A percentile compares a stretch with the other conserved stretches of the same genome.
Evolutionary conservation across 2,113 vertebrate genomes (phyloP).

Genomic region (Rattus rattus): DNA sequence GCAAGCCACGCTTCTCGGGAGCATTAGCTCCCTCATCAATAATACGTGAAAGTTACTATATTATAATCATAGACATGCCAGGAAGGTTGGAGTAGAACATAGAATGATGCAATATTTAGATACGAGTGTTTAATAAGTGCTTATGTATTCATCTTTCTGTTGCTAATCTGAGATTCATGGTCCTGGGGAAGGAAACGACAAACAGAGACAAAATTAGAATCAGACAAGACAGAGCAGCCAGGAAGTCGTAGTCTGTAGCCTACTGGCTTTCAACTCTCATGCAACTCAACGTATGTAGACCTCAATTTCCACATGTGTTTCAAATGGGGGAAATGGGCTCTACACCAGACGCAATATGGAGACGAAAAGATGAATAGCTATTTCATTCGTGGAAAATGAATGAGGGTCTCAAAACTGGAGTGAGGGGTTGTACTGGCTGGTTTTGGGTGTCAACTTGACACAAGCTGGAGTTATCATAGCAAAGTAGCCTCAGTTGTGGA

Average conservation of each 20-base stretch:
- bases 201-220: not conserved
- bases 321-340: not conserved
- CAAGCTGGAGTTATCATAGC: too few relatives aligned
- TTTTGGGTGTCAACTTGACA: too few relatives aligned
- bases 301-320: slow-evolving; percentile 4
- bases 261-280: not conserved
- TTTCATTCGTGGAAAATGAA: too few relatives aligned
- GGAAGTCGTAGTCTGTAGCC: not conserved
- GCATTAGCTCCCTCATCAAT: not conserved
- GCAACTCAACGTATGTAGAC: not conserved
- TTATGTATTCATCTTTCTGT: not conserved
- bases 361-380: not conserved
- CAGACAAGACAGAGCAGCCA: not conserved
- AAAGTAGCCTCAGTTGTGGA: too few relatives aligned
- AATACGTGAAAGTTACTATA: not conserved
- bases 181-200: not conserved
- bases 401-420: not conserved
- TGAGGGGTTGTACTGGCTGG: not conserved
- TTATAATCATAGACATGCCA: not conserved
- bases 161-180: not conserved
- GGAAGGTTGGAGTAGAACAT: not conserved
- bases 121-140: not conserved
- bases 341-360: not conserved
- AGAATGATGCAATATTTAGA: not conserved
- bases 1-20: not conserved